phyloP scores from a whole-genome alignment of 2,888 invertebrate species.

The Brassicogethes aeneus region DNA sequence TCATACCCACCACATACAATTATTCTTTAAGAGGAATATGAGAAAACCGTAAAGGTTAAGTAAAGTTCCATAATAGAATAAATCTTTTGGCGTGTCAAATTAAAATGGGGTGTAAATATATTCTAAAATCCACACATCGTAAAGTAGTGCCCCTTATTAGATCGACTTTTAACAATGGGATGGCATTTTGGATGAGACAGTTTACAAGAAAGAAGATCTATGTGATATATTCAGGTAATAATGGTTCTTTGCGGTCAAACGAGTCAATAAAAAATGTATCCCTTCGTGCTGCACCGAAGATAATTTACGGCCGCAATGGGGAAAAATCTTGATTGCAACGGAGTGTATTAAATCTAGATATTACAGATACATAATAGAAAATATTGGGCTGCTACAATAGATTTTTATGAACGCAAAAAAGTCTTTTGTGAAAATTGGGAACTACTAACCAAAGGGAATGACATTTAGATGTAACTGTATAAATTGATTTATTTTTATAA shows the following conservation, averaged over 20 bases:
- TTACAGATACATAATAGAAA: not conserved
- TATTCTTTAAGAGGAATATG: not conserved
- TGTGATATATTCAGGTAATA: conserved; percentile 23
- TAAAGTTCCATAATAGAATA: too few species aligned
- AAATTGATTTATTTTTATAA: not conserved
- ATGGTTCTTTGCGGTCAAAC: conserved; percentile 5
- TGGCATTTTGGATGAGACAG: conserved; percentile 14
- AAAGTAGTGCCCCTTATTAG: conserved; percentile 29
- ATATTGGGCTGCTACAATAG: not conserved
- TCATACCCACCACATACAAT: too few species aligned
- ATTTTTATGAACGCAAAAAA: not conserved
- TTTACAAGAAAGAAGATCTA: conserved; percentile 22
- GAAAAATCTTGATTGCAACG: not conserved
- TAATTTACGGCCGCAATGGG: not conserved
- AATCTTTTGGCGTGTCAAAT: too few species aligned
- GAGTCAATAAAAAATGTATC: conserved; percentile 7
- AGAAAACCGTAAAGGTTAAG: not conserved
- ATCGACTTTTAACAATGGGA: conserved; percentile 25
- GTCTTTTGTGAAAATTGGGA: not conserved
- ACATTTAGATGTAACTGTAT: not conserved
- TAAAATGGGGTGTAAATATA: conserved; percentile 41
- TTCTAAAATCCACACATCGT: conserved; percentile 29
- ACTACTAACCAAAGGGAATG: not conserved
- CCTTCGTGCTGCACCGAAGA: not conserved
- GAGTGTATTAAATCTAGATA: not conserved